Percentiles rank a stretch among this genome's conserved stretches.
These are phyloP conservation scores for Rhinogobius similis DNA, from an alignment of 2,113 vertebrate species.

Conservation along the genomic window DNA sequence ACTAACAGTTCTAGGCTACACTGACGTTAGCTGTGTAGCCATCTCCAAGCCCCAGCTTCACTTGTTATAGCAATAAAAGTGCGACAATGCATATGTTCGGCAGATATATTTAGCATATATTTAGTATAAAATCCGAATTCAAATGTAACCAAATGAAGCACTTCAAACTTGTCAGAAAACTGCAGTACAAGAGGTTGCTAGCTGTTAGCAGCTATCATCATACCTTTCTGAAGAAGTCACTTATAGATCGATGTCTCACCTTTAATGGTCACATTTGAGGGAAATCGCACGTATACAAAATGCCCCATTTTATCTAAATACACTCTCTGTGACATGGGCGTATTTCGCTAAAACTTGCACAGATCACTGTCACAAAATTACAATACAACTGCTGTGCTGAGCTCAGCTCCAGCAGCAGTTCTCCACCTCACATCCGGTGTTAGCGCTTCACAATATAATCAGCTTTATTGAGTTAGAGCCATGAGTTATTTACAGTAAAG, in stretches of 20 bases:
- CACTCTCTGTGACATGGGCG: background rate
- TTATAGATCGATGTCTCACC: constrained; percentile 46
- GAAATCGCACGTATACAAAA: constrained; percentile 24
- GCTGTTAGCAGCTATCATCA: constrained; percentile 20
- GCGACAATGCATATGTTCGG: background rate
- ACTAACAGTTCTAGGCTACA: background rate
- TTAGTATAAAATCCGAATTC: background rate
- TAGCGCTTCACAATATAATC: background rate
- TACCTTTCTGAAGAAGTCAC: constrained; percentile 5
- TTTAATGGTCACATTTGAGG: constrained; percentile 44
- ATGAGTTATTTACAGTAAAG: too few species aligned
- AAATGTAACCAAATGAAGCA: background rate
- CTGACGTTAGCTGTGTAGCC: constrained; percentile 28
- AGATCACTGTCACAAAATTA: constrained; percentile 16
- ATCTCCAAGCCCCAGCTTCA: background rate
- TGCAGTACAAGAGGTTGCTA: constrained; percentile 6
- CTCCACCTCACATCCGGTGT: constrained; percentile 27
- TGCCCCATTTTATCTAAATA: constrained; percentile 24
- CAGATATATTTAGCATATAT: background rate
- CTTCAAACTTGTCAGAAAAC: constrained; percentile 15
- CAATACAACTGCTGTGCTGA: constrained; percentile 24
- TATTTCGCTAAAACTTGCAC: background rate
- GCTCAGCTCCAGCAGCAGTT: background rate
- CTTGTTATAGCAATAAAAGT: background rate
- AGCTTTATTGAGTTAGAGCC: background rate